Evolutionary conservation across 35 echinoderm and acorn worm species (phyloP), one percentile per base, ranked within the genome.

Genomic region (Lytechinus variegatus): DNA sequence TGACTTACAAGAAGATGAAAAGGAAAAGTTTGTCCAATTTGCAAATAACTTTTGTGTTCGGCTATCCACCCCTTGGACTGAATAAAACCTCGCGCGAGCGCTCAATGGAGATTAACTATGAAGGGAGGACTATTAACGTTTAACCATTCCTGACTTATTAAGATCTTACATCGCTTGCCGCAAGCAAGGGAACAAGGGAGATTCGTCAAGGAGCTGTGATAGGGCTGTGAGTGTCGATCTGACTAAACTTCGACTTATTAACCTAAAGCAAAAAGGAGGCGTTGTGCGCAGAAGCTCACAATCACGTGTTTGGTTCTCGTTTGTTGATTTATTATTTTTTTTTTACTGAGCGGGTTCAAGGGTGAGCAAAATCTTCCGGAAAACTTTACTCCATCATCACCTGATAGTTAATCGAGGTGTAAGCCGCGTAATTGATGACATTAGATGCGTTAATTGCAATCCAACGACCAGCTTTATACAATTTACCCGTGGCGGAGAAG

Each of bases 91-190:
- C 52, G 88, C 29, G 52, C 88, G 52, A 90, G 28, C 29, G 28
- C 88, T 52, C 28, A 93, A 54, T 10, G 16, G 55, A 93, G 92
- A 57, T 93, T 93, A 54, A 27, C 92, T 57, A 10, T 10, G 53
- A 54, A 93, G 54, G 9, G 27, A 54, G 53, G 53, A 54, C 55
- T 93, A 93, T 93, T 93, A 93, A 93, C 92, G 52, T 93, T 93
- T 93, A 93, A 93, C 92, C 55, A 57, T 53, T 57, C 92, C 92
- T 93, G 92, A 93, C 92, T 93, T 93, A 93, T 93, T 93, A 93
- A 93, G 55, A 57, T 57, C 54, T 57, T 57, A 54, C 57, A 57
- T 55, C 53, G 55, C 52, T 5, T 19, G n/a, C 54, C 55, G 54
- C 0, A 11, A 55, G 53, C 92, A 24, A n/a, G n/a, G n/a, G n/a